Evolutionary conservation across 2,888 invertebrate species (phyloP), one percentile per base, ranked within the genome.

Genomic region (Atethmia centrago): DNA sequence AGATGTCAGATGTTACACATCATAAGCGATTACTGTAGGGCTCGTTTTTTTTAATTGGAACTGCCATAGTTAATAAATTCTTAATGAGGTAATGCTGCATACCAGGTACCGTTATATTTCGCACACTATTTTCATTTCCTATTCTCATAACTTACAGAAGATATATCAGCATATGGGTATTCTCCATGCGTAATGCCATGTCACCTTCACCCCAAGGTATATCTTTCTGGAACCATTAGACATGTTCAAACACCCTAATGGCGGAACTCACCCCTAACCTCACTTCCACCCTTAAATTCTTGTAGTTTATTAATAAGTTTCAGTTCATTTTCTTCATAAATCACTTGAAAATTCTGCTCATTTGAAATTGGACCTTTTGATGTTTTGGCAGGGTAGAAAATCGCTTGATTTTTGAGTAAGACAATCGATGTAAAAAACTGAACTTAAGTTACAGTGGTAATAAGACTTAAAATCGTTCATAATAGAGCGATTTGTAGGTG

Each of bases 171-270:
- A 86, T 84, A 76, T 86, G 85, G 63, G 72, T 77, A 62, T 61
- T 73, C 73, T 86, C 83, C 19, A 31, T 31, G 40, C 70, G 56
- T 79, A 86, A 86, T 84, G 85, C 77, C 77, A 85, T 77, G 70
- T 87, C 84, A 88, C 90, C 85, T 88, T 79, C 88, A 85, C 84
- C 90, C 88, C 79, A 66, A 47, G 47, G 74, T 79, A 76, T 79
- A 89, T 90, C 83, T 80, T 85, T 90, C 90, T 89, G 87, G 86
- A 87, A 72, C 85, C 90, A 91, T 91, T 91, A 91, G 83, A 85
- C 86, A 77, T 89, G 89, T 90, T 88, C 89, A 90, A 90, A 91
- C 89, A 88, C 85, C 88, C 88, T 90, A 90, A 91, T 90, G 88
- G 90, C 90, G 91, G 91, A 91, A 89, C 88, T 90, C 88, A 91